Evolutionary conservation across 2,797 vertebrate species (phyloP).

Genomic region (Lagocephalus sceleratus): DNA sequence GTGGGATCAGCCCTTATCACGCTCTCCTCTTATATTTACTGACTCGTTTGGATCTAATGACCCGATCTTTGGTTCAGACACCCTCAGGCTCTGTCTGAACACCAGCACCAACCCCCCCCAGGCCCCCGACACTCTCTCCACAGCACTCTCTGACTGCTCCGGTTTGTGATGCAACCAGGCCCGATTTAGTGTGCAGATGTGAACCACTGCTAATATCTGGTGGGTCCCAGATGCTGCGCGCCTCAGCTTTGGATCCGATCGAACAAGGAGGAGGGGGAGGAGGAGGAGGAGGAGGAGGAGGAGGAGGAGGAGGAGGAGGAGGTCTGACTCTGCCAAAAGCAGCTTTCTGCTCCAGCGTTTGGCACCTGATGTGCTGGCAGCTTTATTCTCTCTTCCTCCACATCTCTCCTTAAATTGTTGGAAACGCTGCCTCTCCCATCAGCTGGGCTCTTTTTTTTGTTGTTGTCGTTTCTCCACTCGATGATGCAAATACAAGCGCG

Average conservation of each 20-base stretch:
- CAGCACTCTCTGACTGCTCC: too few species aligned
- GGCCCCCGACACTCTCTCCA: background rate
- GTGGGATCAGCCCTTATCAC: conserved; percentile 50
- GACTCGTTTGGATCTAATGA: conserved; percentile 45
- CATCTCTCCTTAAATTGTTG: background rate
- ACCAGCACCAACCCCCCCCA: conserved; percentile 15
- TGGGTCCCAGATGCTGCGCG: conserved; percentile 9
- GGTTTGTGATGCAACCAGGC: background rate
- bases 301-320: conserved; percentile 29
- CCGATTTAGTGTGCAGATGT: conserved; percentile 1
- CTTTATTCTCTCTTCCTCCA: conserved; percentile 6
- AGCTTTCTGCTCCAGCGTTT: conserved; percentile 22
- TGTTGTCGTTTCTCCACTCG: too few species aligned
- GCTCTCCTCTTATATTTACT: conserved; percentile 47
- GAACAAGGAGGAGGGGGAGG: conserved; percentile 18
- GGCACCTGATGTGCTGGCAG: conserved; percentile 39
- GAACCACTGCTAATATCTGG: conserved; percentile 6
- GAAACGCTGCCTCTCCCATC: background rate
- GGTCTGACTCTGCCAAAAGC: conserved; percentile 26
- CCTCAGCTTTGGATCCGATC: conserved; percentile 14
- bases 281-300: background rate
- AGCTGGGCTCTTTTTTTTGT: background rate
- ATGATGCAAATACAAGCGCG: too few species aligned
- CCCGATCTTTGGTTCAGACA: conserved; percentile 42
- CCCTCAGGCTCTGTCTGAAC: conserved; percentile 31